Conservation (phyloP, 2,797 vertebrate species). For the Saguinus oedipus region DNA sequence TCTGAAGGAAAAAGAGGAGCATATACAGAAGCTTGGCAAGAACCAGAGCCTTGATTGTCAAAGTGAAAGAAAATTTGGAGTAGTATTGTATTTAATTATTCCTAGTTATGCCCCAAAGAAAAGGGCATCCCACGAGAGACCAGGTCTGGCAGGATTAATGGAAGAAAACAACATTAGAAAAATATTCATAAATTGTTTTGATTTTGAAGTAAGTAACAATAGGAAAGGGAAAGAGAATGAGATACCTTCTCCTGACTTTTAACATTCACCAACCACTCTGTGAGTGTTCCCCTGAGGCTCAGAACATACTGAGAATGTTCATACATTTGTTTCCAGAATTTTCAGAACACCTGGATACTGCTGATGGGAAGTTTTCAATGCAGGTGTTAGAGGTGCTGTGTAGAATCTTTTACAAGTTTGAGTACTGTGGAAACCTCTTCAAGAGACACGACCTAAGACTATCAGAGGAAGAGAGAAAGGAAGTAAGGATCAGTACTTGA, state of each 20-base stretch:
- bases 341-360: background rate
- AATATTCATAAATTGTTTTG: background rate
- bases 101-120: background rate
- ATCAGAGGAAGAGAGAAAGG: background rate
- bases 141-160: background rate
- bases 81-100: background rate
- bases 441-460: background rate
- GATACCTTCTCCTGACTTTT: background rate
- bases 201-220: background rate
- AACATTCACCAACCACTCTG: background rate
- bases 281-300: background rate
- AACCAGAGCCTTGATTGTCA: background rate
- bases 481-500: background rate
- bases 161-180: background rate
- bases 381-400: rapidly evolving
- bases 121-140: background rate
- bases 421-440: background rate
- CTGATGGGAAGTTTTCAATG: background rate
- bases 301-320: background rate
- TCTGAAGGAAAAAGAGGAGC: background rate
- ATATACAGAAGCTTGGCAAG: background rate
- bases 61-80: background rate
- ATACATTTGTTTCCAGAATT: background rate
- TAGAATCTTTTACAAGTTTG: background rate
- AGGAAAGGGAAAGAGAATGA: background rate